These are phyloP conservation scores for Leucopternis melanops DNA, from an alignment of 2,113 vertebrate genomes.

Conservation along the genomic window DNA sequence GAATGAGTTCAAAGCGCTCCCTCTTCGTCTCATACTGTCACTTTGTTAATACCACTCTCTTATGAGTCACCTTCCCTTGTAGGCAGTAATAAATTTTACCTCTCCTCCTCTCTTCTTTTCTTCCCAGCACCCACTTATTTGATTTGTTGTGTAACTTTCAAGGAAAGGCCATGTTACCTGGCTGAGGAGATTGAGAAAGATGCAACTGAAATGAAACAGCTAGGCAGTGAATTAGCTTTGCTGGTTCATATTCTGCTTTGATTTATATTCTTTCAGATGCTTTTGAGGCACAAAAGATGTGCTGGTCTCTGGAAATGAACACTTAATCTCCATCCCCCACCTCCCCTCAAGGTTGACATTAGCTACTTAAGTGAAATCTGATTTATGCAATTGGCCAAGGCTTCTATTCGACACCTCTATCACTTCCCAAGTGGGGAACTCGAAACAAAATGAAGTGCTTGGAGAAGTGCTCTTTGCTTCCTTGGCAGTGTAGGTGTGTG, in stretches of 20 bases:
- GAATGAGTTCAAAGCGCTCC: constrained; percentile 45
- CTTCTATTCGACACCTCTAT: not conserved
- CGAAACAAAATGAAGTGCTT: not conserved
- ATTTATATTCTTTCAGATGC: constrained; percentile 57
- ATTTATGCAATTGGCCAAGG: constrained; percentile 45
- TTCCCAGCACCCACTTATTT: constrained; percentile 22
- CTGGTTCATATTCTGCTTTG: constrained; percentile 38
- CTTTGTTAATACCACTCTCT: constrained; percentile 51
- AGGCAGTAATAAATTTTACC: constrained; percentile 62
- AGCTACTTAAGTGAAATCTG: constrained; percentile 30
- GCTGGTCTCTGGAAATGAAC: constrained; percentile 12
- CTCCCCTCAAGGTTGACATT: not conserved
- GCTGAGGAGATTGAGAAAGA: constrained; percentile 38
- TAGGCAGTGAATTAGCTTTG: constrained; percentile 36
- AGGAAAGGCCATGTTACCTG: constrained; percentile 58
- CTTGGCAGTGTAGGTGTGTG: not conserved
- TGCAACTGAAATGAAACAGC: constrained; percentile 37
- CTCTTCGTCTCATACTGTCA: constrained; percentile 49
- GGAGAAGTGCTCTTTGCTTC: not conserved
- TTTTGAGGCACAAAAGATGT: constrained; percentile 39
- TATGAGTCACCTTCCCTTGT: constrained; percentile 70
- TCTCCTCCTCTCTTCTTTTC: not conserved
- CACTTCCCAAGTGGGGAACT: not conserved
- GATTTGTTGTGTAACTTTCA: constrained; percentile 63
- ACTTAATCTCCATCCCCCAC: constrained; percentile 19